Conservation (phyloP, 2,797 vertebrate species). For the Florisuga fusca region DNA sequence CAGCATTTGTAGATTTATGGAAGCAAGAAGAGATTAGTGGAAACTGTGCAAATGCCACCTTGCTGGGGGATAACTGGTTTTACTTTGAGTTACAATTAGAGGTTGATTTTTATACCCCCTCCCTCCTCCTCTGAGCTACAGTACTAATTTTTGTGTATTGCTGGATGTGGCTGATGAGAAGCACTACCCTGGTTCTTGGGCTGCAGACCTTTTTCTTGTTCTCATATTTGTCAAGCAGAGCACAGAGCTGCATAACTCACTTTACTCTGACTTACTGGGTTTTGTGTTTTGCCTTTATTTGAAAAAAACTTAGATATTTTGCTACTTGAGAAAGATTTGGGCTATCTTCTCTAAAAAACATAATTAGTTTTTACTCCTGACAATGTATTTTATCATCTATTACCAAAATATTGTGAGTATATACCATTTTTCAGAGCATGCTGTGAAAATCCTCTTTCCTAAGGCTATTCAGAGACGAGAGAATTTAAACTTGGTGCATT, state of each 20-base stretch:
- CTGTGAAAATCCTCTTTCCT: conserved; percentile 34
- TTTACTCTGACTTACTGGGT: neutral
- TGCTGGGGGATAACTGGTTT: neutral
- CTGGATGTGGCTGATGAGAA: neutral
- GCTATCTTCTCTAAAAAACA: neutral
- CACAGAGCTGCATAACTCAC: neutral
- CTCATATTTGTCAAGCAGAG: neutral
- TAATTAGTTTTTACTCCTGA: neutral
- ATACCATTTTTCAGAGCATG: conserved; percentile 1
- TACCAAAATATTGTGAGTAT: neutral
- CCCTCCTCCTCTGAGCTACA: neutral
- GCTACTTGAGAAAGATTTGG: neutral
- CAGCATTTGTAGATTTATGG: neutral
- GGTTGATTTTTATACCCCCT: neutral
- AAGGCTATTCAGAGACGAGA: neutral
- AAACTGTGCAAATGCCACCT: neutral
- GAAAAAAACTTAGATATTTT: neutral
- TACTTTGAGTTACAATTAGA: neutral
- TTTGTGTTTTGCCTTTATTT: neutral
- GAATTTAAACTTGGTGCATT: neutral
- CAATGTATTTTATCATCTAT: neutral
- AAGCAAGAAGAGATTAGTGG: neutral
- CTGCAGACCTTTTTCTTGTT: neutral
- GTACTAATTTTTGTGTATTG: neutral
- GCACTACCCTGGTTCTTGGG: neutral